Evolutionary conservation across 2,113 vertebrate species (phyloP), one percentile per base, ranked within the genome.

Genomic region (Jaculus jaculus): DNA sequence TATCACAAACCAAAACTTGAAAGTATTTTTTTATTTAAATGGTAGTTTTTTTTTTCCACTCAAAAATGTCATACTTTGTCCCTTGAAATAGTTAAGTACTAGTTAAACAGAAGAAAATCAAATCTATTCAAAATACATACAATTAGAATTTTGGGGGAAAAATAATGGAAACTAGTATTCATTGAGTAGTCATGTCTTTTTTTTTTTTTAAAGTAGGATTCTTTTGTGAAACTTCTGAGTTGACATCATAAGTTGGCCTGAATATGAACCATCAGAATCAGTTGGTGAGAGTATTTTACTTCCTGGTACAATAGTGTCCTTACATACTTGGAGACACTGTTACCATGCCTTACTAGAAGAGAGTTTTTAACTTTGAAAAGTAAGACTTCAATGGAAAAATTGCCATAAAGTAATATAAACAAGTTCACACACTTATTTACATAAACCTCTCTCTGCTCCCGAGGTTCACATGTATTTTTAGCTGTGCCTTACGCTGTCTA

Each of bases 391-490:
- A 11, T 90, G 66, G 80, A 65, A 90, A 90, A 84, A 54, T 65
- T 21, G 84, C 30, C 82, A 1, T 68, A 47, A 17, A 4, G 30
- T 75, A 42, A 85, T 87, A 72, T 51, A 84, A 72, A 68, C 26
- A 69, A 21, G 6, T 75, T 20, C n/a, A 42, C 15, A 79, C 13
- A 88, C 66, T 89, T n/a, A n/a, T n/a, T n/a, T 81, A 85, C 58
- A 3, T 47, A 81, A 91, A 83, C 34, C 60, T 2, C 60, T 60
- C 42, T 86, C 24, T 91, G 73, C 37, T 89, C 91, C 58, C 85
- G 71, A 73, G 79, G 66, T 98, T 93, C 63, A 32, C 0, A 15
- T 65, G 42, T 92, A 39, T 77, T 94, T 97, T 93, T 97, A 92
- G 74, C 78, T 92, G 71, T 91, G 66, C 68, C 47, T 42, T 91